These are phyloP conservation scores for Hyla sarda DNA, from an alignment of 2,113 vertebrate genomes.

Conservation along the genomic window DNA sequence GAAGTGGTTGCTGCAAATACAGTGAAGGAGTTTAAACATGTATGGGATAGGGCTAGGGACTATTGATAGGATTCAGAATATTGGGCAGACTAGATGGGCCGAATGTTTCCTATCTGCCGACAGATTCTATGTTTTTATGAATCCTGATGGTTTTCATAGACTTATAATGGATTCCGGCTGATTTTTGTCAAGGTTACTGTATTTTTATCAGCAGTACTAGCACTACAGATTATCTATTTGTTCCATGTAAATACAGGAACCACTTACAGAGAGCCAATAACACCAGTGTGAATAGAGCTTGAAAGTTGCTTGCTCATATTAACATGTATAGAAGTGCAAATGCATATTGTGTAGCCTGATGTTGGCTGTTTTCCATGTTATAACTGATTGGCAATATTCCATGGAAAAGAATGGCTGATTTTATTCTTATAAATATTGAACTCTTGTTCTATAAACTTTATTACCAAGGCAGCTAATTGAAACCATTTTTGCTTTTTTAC, in stretches of 20 bases:
- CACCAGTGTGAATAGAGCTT: neutral
- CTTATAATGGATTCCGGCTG: no score
- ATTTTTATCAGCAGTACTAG: no score
- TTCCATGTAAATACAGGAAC: neutral
- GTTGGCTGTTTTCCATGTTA: neutral
- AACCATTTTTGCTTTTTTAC: slow-evolving; percentile 2
- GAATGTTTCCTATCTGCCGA: no score
- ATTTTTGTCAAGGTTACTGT: no score
- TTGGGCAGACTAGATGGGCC: no score
- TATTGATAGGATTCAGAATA: no score
- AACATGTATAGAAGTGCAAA: neutral
- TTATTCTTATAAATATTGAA: neutral
- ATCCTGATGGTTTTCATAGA: neutral
- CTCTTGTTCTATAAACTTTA: neutral
- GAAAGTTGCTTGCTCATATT: neutral
- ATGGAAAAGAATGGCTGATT: neutral
- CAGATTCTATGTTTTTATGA: no score
- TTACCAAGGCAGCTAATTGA: slow-evolving; percentile 10
- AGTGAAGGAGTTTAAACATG: no score
- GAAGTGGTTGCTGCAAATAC: no score
- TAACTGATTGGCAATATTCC: neutral
- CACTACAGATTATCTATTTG: neutral
- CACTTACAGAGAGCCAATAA: neutral
- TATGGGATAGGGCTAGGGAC: no score
- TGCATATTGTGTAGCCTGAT: neutral